These are phyloP conservation scores for Oreochromis spilurus DNA, from an alignment of 2,113 vertebrate genomes.

Conservation along the genomic window DNA sequence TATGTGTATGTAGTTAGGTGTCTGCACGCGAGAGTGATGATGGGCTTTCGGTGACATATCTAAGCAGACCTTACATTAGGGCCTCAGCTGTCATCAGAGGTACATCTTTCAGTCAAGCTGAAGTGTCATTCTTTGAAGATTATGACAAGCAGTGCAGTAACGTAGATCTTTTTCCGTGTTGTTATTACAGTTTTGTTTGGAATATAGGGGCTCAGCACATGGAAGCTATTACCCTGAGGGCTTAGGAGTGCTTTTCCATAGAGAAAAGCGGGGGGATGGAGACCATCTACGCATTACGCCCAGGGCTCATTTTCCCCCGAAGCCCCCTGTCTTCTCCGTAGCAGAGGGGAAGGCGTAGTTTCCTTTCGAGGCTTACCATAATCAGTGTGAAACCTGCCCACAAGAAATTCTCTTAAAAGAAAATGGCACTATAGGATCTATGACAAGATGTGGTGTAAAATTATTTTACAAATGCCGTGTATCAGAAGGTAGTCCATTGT, in stretches of 20 bases:
- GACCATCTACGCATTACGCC: slow-evolving; percentile 41
- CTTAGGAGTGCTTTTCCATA: slow-evolving; percentile 46
- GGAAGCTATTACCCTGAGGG: slow-evolving; percentile 65
- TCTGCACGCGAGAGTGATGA: not conserved
- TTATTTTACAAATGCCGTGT: not conserved
- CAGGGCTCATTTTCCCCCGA: slow-evolving; percentile 44
- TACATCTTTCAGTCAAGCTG: slow-evolving; percentile 22
- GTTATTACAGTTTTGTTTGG: slow-evolving; percentile 61
- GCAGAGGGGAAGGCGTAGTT: slow-evolving; percentile 18
- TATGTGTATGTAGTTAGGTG: not conserved
- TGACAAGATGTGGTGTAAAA: not conserved
- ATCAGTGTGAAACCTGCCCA: slow-evolving; percentile 22
- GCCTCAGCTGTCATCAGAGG: slow-evolving; percentile 19
- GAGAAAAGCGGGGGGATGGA: slow-evolving; percentile 33
- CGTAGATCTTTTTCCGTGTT: slow-evolving; percentile 47
- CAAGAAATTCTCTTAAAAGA: not conserved
- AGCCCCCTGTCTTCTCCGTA: slow-evolving; percentile 11
- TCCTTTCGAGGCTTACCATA: slow-evolving; percentile 8
- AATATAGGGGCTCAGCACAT: slow-evolving; percentile 51
- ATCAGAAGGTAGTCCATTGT: not conserved
- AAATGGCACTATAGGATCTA: not conserved
- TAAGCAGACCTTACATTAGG: slow-evolving; percentile 16
- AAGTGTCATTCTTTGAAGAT: slow-evolving; percentile 59
- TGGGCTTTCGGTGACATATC: slow-evolving; percentile 7
- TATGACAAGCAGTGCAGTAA: slow-evolving; percentile 58